Percentiles rank a stretch among this genome's conserved stretches.
These are phyloP conservation scores for Myotis pilosus DNA, from an alignment of 2,797 vertebrate genomes.

Conservation along the genomic window DNA sequence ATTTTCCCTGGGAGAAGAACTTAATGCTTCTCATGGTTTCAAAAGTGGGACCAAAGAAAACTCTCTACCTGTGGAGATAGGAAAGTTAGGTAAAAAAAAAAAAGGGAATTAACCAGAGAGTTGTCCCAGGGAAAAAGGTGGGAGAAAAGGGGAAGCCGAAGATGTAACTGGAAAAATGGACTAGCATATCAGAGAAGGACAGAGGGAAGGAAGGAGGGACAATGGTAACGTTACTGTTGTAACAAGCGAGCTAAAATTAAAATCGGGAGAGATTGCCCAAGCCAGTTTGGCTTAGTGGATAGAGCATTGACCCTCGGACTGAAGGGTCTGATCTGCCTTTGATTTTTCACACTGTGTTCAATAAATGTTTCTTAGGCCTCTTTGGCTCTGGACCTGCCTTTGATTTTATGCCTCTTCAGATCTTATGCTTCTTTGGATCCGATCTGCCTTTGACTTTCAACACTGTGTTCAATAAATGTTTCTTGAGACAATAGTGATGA, in stretches of 20 bases:
- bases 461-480: neutral
- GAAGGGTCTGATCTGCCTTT: neutral
- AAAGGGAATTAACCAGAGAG: neutral
- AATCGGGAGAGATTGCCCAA: neutral
- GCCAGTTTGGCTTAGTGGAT: too few species aligned
- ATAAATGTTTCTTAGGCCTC: neutral
- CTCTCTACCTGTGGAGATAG: neutral
- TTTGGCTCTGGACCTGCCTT: too few species aligned
- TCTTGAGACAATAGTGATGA: neutral
- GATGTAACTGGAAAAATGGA: neutral
- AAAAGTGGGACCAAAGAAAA: constrained; percentile 3
- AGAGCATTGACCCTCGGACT: too few species aligned
- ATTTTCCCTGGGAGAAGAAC: neutral
- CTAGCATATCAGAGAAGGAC: neutral
- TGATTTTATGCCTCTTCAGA: neutral
- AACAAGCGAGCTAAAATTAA: neutral
- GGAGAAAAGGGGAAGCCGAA: neutral
- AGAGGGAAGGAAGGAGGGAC: neutral
- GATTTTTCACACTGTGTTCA: neutral
- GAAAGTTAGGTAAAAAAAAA: neutral
- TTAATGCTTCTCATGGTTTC: neutral
- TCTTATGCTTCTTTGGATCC: neutral
- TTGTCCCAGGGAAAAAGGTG: neutral
- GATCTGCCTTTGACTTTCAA: neutral
- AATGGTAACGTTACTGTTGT: accelerated